Evolutionary conservation across 2,113 vertebrate genomes (phyloP), one percentile per base, ranked within the genome.

Genomic region (Chroicocephalus ridibundus): DNA sequence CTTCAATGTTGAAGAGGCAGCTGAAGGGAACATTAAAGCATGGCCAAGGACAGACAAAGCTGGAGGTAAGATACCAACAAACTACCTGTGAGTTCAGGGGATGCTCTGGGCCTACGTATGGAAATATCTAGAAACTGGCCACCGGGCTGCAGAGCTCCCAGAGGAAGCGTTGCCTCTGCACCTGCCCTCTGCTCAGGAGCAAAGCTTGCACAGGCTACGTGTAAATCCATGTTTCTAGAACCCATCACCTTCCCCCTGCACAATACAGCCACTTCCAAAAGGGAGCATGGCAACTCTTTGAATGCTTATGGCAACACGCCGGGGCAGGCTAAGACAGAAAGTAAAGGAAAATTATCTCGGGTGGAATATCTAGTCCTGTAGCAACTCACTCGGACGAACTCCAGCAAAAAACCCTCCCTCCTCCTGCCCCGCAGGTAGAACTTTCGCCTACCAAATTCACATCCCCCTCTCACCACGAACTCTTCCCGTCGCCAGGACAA

Each of bases 371-470:
- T 82, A 68, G 26, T 92, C 83, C 65, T 93, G 93, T 74, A 93
- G 72, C 77, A 94, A 94, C 89, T 75, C 69, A 91, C 84, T 88
- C 81, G 78, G 70, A 57, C 0, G 5, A 84, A 94, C 60, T 84
- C 27, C 86, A 92, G 80, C 54, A 77, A 69, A 92, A 77, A 17
- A 44, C 38, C 58, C 58, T 86, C 54, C 49, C 58, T 87, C 60
- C 62, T 88, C 55, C 69, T 75, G 32, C 89, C 91, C 72, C 13
- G 14, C 32, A 87, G 83, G 86, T 42, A 89, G 77, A 91, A 86
- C 77, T 94, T 93, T 90, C 3, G 1, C 83, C 91, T 78, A 75
- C 74, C 74, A 87, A 51, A 82, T 58, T 86, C 72, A 70, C 71
- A 70, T 70, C 72, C 18, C 22, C 29, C 24, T 70, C 78, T 81